These are phyloP conservation scores for Phaedon cochleariae DNA, from an alignment of 2,888 invertebrate genomes.

Conservation along the genomic window DNA sequence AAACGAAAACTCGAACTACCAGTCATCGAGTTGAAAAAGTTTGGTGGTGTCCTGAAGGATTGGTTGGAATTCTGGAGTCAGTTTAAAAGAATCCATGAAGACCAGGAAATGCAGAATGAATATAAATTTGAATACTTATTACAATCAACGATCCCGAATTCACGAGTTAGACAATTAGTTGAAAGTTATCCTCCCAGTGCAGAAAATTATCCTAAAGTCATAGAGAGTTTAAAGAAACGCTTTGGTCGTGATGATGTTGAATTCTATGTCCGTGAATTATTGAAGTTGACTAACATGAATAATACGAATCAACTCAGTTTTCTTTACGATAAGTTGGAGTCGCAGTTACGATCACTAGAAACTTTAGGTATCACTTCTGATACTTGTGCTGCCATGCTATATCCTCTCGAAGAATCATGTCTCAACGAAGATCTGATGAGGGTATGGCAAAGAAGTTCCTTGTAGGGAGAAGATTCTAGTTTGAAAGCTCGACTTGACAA, in stretches of 20 bases:
- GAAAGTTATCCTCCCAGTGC: conserved; percentile 16
- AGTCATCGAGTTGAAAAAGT: conserved; percentile 1
- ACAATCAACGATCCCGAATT: neutral
- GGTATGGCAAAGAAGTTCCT: conserved; percentile 38
- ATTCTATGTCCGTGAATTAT: neutral
- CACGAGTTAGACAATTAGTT: conserved; percentile 10
- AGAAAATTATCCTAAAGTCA: conserved; percentile 15
- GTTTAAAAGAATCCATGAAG: conserved; percentile 11
- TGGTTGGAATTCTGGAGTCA: conserved; percentile 11
- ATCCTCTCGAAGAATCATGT: conserved; percentile 50
- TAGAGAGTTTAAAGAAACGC: conserved; percentile 7
- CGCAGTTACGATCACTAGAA: neutral
- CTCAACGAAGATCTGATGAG: conserved; percentile 46
- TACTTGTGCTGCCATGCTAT: conserved; percentile 48
- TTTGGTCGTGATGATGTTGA: conserved; percentile 22
- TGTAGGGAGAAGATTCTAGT: neutral
- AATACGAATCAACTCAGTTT: neutral
- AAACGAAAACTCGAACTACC: conserved; percentile 4
- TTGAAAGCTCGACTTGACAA: neutral
- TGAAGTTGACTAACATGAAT: neutral
- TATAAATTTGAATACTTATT: conserved; percentile 8
- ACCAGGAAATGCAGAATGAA: conserved; percentile 4
- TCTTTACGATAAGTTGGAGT: neutral
- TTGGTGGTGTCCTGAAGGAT: neutral
- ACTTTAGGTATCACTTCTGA: conserved; percentile 26